These are phyloP conservation scores for Steinernema feltiae DNA, from an alignment of 1,140 invertebrate genomes.

Conservation along the genomic window DNA sequence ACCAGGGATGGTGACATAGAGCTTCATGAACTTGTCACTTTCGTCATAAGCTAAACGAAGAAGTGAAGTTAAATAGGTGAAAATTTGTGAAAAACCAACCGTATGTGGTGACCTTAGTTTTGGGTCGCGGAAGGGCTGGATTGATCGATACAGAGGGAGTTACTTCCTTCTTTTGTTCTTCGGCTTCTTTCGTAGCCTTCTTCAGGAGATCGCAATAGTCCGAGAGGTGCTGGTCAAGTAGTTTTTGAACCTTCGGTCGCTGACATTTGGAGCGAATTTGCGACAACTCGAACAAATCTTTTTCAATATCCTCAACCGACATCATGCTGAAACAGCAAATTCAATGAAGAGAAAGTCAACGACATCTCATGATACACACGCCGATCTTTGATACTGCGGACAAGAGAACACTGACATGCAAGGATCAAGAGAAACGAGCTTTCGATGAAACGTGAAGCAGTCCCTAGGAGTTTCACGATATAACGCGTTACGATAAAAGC, in stretches of 20 bases:
- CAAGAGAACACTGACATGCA: too few species aligned
- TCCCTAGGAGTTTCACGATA: too few species aligned
- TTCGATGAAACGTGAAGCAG: too few species aligned
- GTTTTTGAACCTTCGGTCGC: constrained; percentile 23
- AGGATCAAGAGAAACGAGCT: too few species aligned
- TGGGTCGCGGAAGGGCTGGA: constrained; percentile 22
- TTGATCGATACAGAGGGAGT: not conserved
- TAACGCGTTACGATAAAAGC: too few species aligned
- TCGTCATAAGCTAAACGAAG: constrained; percentile 43
- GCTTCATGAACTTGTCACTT: constrained; percentile 49
- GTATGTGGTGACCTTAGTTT: constrained; percentile 44
- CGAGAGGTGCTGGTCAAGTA: constrained; percentile 19
- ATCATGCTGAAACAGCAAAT: not conserved
- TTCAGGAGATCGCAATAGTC: not conserved
- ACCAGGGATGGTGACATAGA: constrained; percentile 42
- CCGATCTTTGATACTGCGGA: too few species aligned
- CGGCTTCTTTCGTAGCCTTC: not conserved
- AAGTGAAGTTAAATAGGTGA: not conserved
- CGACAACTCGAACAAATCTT: constrained; percentile 18
- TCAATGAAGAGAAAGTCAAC: too few species aligned
- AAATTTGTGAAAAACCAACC: constrained; percentile 26
- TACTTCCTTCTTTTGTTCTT: constrained; percentile 15
- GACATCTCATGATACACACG: too few species aligned
- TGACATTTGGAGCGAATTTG: not conserved
- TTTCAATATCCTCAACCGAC: not conserved